Percentiles rank a stretch among this genome's conserved stretches.
These are phyloP conservation scores for Gymnoscelis rufifasciata DNA, from an alignment of 2,888 invertebrate genomes.

Conservation along the genomic window DNA sequence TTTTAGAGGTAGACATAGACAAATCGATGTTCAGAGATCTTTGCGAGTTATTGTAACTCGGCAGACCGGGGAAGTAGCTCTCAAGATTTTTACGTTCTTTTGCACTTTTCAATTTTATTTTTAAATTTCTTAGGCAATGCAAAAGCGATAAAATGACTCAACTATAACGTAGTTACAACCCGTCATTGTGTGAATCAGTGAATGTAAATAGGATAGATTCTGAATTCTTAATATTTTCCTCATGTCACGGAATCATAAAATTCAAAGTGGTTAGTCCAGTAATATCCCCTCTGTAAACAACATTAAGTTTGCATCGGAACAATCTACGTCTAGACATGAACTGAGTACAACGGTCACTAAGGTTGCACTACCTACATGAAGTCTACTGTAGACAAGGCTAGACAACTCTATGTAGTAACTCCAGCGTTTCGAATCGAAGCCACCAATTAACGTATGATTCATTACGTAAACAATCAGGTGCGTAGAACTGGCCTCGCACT, in stretches of 20 bases:
- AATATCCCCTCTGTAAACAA: no score
- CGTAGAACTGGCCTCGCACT: conserved; percentile 28
- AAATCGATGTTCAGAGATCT: conserved; percentile 13
- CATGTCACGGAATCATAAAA: neutral
- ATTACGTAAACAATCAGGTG: conserved; percentile 19
- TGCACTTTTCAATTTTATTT: conserved; percentile 17
- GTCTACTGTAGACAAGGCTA: no score
- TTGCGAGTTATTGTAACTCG: conserved; percentile 9
- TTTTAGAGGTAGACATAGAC: conserved; percentile 5
- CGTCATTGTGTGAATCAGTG: neutral
- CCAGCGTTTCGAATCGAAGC: neutral
- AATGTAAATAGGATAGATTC: neutral
- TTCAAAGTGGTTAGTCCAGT: no score
- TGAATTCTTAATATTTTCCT: neutral
- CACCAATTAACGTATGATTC: conserved; percentile 16
- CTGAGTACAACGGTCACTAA: no score
- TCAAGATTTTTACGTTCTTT: conserved; percentile 16
- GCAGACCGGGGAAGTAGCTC: conserved; percentile 22
- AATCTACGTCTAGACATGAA: no score
- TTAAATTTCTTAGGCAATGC: neutral
- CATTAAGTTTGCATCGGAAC: no score
- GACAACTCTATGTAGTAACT: neutral
- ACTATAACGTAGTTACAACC: no score
- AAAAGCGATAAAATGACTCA: no score
- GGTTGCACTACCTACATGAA: no score